A percentile compares a stretch with the other conserved stretches of the same genome.
Evolutionary conservation across 2,888 invertebrate genomes (phyloP).

Genomic region (Steinernema carpocapsae): DNA sequence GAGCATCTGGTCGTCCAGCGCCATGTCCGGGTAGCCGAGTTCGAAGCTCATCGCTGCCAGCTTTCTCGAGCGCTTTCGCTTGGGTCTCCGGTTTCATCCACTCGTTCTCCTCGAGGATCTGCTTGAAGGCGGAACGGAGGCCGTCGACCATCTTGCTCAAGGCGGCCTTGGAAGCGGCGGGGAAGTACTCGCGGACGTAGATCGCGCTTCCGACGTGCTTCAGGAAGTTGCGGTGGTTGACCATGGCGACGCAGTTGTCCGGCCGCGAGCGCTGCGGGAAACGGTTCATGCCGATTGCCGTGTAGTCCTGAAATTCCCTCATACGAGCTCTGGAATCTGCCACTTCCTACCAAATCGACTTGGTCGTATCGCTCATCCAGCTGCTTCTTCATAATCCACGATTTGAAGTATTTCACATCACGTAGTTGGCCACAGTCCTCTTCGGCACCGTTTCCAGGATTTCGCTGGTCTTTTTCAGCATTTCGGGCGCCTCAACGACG

Average conservation of each 20-base stretch:
- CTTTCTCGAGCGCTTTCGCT: not conserved
- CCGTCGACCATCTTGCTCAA: conserved; percentile 19
- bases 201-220: conserved; percentile 21
- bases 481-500: conserved; percentile 29
- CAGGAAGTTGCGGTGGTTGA: conserved; percentile 22
- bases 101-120: not conserved
- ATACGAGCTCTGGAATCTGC: not conserved
- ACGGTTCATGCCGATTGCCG: not conserved
- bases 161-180: conserved; percentile 11
- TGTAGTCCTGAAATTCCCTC: not conserved
- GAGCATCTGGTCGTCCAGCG: not conserved
- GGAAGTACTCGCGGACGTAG: conserved; percentile 29
- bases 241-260: not conserved
- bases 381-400: conserved; percentile 38
- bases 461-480: conserved; percentile 27
- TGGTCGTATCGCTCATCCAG: conserved; percentile 36
- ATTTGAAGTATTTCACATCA: conserved; percentile 35
- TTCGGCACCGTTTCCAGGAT: conserved; percentile 32
- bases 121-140: not conserved
- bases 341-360: not conserved
- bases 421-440: conserved; percentile 33
- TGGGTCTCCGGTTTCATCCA: conserved; percentile 37
- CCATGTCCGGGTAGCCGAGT: conserved; percentile 34
- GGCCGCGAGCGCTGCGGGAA: not conserved
- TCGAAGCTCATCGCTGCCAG: conserved; percentile 20